Conservation (phyloP, 1,140 invertebrate genomes). For the Asobara japonica region DNA sequence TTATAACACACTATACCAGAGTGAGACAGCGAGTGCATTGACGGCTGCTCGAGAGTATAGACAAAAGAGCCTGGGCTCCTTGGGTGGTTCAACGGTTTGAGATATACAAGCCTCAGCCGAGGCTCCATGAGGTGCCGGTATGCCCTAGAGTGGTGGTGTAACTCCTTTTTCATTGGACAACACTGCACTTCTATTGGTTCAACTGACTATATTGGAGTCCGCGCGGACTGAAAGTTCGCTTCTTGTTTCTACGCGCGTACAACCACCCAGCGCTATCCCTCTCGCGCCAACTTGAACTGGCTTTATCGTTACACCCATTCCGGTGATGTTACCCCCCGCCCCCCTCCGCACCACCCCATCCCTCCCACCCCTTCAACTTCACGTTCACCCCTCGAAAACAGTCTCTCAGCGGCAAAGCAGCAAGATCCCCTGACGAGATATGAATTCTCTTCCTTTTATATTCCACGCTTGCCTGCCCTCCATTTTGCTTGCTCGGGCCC, state of each 20-base stretch:
- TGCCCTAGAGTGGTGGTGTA: neutral
- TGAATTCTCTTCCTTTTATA: slow-evolving; percentile 65
- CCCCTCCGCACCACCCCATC: neutral
- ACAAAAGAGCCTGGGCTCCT: slow-evolving; percentile 58
- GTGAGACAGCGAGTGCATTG: slow-evolving; percentile 46
- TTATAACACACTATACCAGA: slow-evolving; percentile 36
- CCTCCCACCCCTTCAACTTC: slow-evolving; percentile 1
- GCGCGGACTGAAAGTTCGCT: slow-evolving; percentile 50
- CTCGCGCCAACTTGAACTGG: neutral
- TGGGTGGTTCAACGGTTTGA: slow-evolving; percentile 51
- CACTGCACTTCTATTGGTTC: slow-evolving; percentile 22
- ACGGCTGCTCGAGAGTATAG: slow-evolving; percentile 46
- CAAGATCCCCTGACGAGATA: slow-evolving; percentile 65
- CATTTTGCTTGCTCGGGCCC: slow-evolving; percentile 63
- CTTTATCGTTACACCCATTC: slow-evolving; percentile 13
- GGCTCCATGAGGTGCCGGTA: neutral
- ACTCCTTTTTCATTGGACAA: slow-evolving; percentile 47
- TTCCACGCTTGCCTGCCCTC: slow-evolving; percentile 64
- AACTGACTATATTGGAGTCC: slow-evolving; percentile 42
- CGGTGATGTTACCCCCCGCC: neutral
- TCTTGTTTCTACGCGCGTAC: neutral
- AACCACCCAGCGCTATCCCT: neutral
- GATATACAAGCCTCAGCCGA: slow-evolving; percentile 7
- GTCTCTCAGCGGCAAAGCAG: slow-evolving; percentile 64
- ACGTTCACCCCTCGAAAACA: slow-evolving; percentile 55